Conservation (phyloP, 2,797 vertebrate species). For the Cheirogaleus major region DNA sequence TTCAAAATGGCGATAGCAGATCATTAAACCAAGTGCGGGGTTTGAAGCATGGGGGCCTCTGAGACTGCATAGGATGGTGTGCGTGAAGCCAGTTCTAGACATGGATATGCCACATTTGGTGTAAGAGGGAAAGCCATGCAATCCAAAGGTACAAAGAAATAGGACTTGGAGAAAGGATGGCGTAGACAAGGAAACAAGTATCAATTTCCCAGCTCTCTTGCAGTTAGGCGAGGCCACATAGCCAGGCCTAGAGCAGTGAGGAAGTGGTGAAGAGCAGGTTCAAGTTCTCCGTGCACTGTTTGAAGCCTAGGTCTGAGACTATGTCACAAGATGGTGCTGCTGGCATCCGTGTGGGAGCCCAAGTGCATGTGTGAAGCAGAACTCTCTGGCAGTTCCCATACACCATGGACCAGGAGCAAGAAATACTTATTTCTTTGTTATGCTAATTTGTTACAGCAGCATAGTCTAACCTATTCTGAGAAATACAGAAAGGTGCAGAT, state of each 20-base stretch:
- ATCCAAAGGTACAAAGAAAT: neutral
- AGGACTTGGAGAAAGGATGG: neutral
- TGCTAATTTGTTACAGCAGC: neutral
- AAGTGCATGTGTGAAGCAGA: neutral
- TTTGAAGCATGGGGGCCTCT: neutral
- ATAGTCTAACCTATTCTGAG: neutral
- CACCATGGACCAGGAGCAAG: neutral
- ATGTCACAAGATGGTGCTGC: neutral
- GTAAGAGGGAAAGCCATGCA: neutral
- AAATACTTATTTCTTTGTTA: neutral
- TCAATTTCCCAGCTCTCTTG: neutral
- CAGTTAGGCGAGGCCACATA: neutral
- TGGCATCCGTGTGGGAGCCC: too few species aligned
- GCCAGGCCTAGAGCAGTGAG: neutral
- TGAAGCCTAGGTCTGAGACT: neutral
- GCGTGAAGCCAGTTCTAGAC: neutral
- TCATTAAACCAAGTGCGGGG: neutral
- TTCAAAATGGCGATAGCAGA: neutral
- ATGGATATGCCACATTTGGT: too few species aligned
- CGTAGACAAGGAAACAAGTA: neutral
- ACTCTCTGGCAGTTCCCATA: neutral
- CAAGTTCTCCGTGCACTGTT: neutral
- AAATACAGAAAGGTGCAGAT: neutral
- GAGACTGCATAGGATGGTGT: rapidly evolving
- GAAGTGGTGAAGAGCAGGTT: neutral